Percentiles rank a stretch among this genome's conserved stretches.
These are phyloP conservation scores for Aplochiton taeniatus DNA, from an alignment of 2,797 vertebrate species.

Conservation along the genomic window DNA sequence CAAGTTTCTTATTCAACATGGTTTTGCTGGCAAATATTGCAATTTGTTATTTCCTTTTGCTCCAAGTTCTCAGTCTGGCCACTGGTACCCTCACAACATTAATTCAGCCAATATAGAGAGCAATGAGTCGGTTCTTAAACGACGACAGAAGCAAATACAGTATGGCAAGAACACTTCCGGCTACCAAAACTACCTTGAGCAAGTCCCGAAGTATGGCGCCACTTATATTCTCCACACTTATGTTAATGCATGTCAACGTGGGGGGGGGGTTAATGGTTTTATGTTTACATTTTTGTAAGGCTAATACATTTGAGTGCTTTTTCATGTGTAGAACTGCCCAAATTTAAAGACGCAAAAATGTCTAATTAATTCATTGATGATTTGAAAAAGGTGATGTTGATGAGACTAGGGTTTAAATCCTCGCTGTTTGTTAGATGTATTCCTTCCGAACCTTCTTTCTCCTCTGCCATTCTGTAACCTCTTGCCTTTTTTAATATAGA, in stretches of 20 bases:
- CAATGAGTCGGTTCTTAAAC: conserved; percentile 76
- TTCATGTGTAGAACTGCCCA: too few species aligned
- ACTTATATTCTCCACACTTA: neutral
- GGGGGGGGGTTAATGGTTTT: too few species aligned
- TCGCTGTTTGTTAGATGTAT: too few species aligned
- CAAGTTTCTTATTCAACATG: too few species aligned
- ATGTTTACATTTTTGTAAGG: too few species aligned
- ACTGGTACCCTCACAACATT: conserved; percentile 44
- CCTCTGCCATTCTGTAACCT: too few species aligned
- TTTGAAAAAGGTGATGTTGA: too few species aligned
- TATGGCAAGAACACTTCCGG: conserved; percentile 84
- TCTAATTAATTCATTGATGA: too few species aligned
- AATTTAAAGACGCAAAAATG: too few species aligned
- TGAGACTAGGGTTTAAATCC: too few species aligned
- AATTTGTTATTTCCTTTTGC: neutral
- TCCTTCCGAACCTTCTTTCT: too few species aligned
- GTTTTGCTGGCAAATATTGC: neutral
- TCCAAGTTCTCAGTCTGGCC: conserved; percentile 43
- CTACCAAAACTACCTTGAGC: conserved; percentile 83
- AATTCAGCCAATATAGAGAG: conserved; percentile 74
- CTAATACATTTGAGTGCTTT: too few species aligned
- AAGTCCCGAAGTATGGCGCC: conserved; percentile 78
- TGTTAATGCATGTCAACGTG: neutral
- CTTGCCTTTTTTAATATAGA: conserved; percentile 47
- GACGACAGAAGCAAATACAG: conserved; percentile 84